These are phyloP conservation scores for Mobula birostris DNA, from an alignment of 2,113 vertebrate species.

Conservation along the genomic window DNA sequence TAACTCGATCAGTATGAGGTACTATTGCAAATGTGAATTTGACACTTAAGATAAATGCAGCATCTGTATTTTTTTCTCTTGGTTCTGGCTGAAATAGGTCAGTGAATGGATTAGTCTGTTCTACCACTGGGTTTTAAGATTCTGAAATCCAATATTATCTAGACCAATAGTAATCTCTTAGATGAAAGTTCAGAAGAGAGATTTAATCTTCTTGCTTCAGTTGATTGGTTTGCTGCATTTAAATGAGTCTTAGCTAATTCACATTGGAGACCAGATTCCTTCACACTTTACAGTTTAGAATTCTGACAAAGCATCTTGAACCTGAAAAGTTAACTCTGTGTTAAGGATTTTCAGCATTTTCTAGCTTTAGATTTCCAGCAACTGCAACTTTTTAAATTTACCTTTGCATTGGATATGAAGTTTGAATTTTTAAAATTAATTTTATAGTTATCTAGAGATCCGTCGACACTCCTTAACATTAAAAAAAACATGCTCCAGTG, in stretches of 20 bases:
- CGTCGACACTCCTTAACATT: too few species aligned
- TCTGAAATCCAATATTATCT: background rate
- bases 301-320: too few species aligned
- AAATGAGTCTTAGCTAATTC: conserved; percentile 5
- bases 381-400: too few species aligned
- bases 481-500: too few species aligned
- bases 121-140: background rate
- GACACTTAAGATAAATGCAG: background rate
- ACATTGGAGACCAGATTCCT: background rate
- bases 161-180: background rate
- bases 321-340: too few species aligned
- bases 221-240: background rate
- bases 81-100: background rate
- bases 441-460: background rate
- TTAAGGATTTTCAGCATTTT: too few species aligned
- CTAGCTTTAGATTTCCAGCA: too few species aligned
- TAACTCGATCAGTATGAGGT: background rate
- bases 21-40: background rate
- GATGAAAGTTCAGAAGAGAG: background rate
- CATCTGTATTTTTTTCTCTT: background rate
- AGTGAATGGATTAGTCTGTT: background rate
- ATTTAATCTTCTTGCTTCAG: background rate
- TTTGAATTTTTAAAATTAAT: background rate
- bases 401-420: background rate
- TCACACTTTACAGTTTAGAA: background rate